Evolutionary conservation across 2,113 vertebrate species (phyloP), one percentile per base, ranked within the genome.

Genomic region (Bombycilla garrulus): DNA sequence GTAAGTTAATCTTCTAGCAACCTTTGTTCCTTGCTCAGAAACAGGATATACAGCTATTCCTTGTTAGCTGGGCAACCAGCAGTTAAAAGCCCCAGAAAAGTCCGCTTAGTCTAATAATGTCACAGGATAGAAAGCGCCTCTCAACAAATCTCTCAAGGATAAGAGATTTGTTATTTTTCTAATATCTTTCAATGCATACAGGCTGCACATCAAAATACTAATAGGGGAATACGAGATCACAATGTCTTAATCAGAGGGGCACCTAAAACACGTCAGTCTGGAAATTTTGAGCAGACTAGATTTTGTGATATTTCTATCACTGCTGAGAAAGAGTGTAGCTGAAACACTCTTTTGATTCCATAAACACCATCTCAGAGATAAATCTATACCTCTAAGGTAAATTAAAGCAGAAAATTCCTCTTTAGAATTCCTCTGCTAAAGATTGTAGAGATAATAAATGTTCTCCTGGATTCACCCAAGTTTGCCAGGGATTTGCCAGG

Each of bases 1-100:
- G 83, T 83, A 83, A 92, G 86, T 58, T 77, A 84, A 81, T 84
- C 81, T 86, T 64, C 24, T 56, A 72, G 77, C 57, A 95, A 92
- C 65, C 57, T 92, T 85, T 85, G 66, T 66, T 82, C 67, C 40
- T 84, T 64, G 10, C 28, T 76, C 72, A 81, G 61, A 89, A 61
- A 48, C 61, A 87, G 78, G 53, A 53, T 90, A 76, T 33, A 58
- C 28, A 93, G 53, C 54, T 82, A 76, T 25, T 93, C 66, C 42
- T 79, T 88, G 36, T 79, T 69, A 65, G 51, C 44, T 92, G 25
- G 67, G 40, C 80, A 86, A 64, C 14, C 28, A 88, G 51, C 12
- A 73, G 25, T 60, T 67, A 70, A 25, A 84, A 92, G 45, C 51
- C 76, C 23, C 66, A 42, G 57, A 72, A 72, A 67, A 54, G 28